These are phyloP conservation scores for Poecilia latipinna DNA, from an alignment of 2,113 vertebrate genomes.

Conservation along the genomic window DNA sequence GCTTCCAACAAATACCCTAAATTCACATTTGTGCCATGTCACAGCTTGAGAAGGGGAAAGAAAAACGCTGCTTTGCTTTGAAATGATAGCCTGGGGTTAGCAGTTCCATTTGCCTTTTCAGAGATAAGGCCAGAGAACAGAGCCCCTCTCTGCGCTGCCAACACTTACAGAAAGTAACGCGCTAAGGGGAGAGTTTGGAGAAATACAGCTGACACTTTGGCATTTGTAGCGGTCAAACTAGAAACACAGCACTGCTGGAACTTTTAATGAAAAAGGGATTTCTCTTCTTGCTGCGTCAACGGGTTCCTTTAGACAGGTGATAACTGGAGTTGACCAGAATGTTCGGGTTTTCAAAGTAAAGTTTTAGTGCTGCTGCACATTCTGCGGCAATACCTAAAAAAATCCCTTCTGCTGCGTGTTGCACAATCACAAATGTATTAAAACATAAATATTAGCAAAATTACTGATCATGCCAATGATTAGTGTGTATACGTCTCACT, in stretches of 20 bases:
- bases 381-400: too few relatives aligned
- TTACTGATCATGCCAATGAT: too few relatives aligned
- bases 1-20: conserved; percentile 9
- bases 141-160: not conserved
- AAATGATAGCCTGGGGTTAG: conserved; percentile 25
- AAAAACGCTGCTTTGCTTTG: conserved; percentile 17
- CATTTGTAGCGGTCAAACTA: conserved; percentile 8
- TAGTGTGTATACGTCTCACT: too few relatives aligned
- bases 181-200: not conserved
- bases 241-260: conserved; percentile 22
- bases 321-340: conserved; percentile 16
- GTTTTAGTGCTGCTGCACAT: not conserved
- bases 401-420: too few relatives aligned
- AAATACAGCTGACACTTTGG: conserved; percentile 19
- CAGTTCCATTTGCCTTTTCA: conserved; percentile 30
- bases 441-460: too few relatives aligned
- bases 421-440: too few relatives aligned
- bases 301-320: conserved; percentile 15
- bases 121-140: conserved; percentile 35
- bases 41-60: conserved; percentile 14
- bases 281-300: conserved; percentile 13
- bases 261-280: conserved; percentile 31
- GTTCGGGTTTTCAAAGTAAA: not conserved
- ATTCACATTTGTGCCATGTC: not conserved
- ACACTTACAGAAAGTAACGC: conserved; percentile 26